A percentile compares a stretch with the other conserved stretches of the same genome.
phyloP scores from a whole-genome alignment of 1,140 invertebrate genomes.

The Gonioctena quinquepunctata region DNA sequence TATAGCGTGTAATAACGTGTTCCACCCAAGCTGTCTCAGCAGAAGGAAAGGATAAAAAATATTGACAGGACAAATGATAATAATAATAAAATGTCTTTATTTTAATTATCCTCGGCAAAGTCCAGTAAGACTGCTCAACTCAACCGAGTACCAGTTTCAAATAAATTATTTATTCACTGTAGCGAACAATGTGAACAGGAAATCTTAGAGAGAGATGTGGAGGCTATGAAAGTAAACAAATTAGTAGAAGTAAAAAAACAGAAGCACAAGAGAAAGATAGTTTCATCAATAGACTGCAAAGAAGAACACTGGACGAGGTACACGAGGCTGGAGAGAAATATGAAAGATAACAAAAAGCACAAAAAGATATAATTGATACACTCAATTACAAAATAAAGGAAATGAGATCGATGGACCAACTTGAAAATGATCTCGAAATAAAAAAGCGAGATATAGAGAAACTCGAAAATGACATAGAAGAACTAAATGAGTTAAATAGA shows the following conservation, averaged over 20 bases:
- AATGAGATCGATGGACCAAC: too few species aligned
- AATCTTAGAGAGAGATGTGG: background rate
- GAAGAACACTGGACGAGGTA: background rate
- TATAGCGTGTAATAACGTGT: background rate
- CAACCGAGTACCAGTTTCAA: too few species aligned
- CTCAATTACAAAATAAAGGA: too few species aligned
- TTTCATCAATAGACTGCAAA: background rate
- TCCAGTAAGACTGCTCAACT: too few species aligned
- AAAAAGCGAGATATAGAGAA: too few species aligned
- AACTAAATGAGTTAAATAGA: too few species aligned
- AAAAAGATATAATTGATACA: background rate
- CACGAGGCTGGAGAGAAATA: background rate
- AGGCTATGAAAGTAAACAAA: background rate
- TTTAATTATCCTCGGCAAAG: too few species aligned
- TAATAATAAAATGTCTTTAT: too few species aligned
- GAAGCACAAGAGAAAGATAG: background rate
- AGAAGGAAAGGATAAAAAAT: background rate
- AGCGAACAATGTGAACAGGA: background rate
- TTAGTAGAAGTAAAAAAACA: background rate
- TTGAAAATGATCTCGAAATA: too few species aligned
- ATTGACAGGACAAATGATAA: background rate
- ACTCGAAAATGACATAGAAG: too few species aligned
- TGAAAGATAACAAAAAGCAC: background rate
- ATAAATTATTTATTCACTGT: too few species aligned
- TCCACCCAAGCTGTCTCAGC: background rate